A percentile compares a stretch with the other conserved stretches of the same genome.
Conservation (phyloP, 2,888 invertebrate genomes). For the Tenodera sinensis region DNA sequence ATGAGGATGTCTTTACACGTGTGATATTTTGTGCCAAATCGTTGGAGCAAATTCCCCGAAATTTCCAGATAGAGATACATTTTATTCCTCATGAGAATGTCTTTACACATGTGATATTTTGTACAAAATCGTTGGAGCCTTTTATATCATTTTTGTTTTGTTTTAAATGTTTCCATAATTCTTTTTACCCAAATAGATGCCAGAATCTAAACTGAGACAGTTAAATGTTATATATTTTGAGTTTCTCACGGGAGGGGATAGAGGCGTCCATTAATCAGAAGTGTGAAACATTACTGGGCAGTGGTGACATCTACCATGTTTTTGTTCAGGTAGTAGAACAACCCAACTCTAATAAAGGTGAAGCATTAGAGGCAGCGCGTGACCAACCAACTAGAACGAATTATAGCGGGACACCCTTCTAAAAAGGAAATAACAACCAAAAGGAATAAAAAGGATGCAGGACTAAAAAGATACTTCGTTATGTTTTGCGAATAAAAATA, state of each 20-base stretch:
- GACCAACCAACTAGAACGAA: slow-evolving; percentile 15
- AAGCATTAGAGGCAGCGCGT: not conserved
- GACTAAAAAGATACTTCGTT: not conserved
- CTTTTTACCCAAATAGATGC: not conserved
- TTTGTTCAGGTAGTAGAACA: not conserved
- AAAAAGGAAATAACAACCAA: not conserved
- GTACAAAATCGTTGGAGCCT: no score
- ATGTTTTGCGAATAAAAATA: not conserved
- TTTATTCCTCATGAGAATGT: no score
- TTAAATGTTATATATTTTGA: not conserved
- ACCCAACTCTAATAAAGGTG: not conserved
- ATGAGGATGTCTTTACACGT: no score
- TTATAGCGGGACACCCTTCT: not conserved
- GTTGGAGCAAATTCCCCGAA: no score
- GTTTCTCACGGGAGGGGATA: not conserved
- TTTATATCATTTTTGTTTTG: no score
- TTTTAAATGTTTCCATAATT: not conserved
- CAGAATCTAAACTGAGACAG: not conserved
- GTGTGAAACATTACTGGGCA: not conserved
- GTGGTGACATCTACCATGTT: not conserved
- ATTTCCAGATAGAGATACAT: no score
- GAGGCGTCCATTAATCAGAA: not conserved
- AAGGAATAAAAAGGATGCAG: not conserved
- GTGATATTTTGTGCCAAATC: no score
- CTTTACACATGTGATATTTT: no score